A percentile compares a stretch with the other conserved stretches of the same genome.
phyloP scores from a whole-genome alignment of 2,888 invertebrate genomes.

The Drosophila longiperda region DNA sequence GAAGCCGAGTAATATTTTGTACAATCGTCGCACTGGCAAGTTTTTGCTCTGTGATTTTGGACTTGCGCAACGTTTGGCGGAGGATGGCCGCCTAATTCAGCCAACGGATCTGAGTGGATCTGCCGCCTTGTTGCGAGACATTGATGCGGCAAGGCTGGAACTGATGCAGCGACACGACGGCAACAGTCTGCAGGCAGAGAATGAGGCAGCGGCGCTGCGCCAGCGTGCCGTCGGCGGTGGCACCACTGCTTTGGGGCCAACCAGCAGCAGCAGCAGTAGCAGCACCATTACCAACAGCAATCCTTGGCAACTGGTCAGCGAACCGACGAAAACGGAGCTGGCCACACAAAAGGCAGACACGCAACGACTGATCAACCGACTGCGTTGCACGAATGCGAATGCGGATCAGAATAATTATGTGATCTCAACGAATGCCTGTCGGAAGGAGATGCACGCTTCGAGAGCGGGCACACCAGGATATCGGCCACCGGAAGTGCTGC shows the following conservation, averaged over 20 bases:
- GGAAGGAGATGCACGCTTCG: conserved; percentile 89
- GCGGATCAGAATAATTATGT: conserved; percentile 88
- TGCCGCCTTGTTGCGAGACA: conserved; percentile 33
- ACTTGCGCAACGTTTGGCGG: conserved; percentile 88
- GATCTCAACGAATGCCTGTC: conserved; percentile 87
- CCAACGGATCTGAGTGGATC: conserved; percentile 47
- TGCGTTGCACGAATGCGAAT: conserved; percentile 86
- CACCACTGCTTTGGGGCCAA: conserved; percentile 43
- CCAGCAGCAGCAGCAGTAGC: not conserved
- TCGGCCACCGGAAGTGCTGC: conserved; percentile 93
- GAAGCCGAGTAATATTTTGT: conserved; percentile 96
- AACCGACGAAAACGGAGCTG: conserved; percentile 87
- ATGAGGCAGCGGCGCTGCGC: conserved; percentile 46
- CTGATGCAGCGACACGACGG: conserved; percentile 50
- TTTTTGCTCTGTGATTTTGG: conserved; percentile 95
- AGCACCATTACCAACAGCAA: not conserved
- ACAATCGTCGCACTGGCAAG: conserved; percentile 89
- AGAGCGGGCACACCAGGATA: conserved; percentile 96
- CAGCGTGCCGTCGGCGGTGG: conserved; percentile 33
- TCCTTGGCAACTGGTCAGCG: conserved; percentile 83
- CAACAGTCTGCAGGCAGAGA: conserved; percentile 56
- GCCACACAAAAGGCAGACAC: conserved; percentile 70
- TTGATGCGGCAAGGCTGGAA: conserved; percentile 44
- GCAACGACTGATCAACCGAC: conserved; percentile 62
- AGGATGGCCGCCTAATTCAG: conserved; percentile 53